phyloP scores from a whole-genome alignment of 2,888 invertebrate species.

The Leptinotarsa juncta region DNA sequence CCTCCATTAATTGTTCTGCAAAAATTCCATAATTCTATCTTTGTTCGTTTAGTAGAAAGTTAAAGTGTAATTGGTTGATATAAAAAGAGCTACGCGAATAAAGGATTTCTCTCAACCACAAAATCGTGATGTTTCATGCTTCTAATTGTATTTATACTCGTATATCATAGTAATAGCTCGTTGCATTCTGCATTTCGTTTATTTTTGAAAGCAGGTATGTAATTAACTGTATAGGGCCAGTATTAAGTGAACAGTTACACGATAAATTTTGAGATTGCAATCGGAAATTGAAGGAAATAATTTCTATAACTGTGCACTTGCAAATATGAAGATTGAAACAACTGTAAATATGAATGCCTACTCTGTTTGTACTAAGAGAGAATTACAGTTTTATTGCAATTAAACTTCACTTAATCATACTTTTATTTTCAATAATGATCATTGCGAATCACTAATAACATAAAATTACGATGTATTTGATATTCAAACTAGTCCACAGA shows the following conservation, averaged over 20 bases:
- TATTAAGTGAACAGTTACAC: neutral
- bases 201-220: slow-evolving; percentile 7
- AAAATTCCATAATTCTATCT: slow-evolving; percentile 49
- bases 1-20: slow-evolving; percentile 49
- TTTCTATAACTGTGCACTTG: slow-evolving; percentile 3
- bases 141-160: slow-evolving; percentile 25
- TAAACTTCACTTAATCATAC: neutral
- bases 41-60: slow-evolving; percentile 44
- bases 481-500: too few relatives aligned
- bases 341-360: neutral
- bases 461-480: too few relatives aligned
- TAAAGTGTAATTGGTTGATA: slow-evolving; percentile 34
- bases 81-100: slow-evolving; percentile 33
- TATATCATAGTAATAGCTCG: slow-evolving; percentile 17
- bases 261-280: slow-evolving; percentile 8
- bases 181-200: slow-evolving; percentile 15
- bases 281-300: neutral
- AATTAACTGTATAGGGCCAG: neutral
- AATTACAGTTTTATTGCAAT: neutral
- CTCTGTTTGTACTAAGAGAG: too few relatives aligned
- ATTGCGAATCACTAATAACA: too few relatives aligned
- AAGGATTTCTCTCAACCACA: slow-evolving; percentile 39
- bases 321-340: neutral
- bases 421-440: too few relatives aligned
- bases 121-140: slow-evolving; percentile 43